Percentiles rank a stretch among this genome's conserved stretches.
phyloP scores from a whole-genome alignment of 2,113 vertebrate genomes.

The Numida meleagris region DNA sequence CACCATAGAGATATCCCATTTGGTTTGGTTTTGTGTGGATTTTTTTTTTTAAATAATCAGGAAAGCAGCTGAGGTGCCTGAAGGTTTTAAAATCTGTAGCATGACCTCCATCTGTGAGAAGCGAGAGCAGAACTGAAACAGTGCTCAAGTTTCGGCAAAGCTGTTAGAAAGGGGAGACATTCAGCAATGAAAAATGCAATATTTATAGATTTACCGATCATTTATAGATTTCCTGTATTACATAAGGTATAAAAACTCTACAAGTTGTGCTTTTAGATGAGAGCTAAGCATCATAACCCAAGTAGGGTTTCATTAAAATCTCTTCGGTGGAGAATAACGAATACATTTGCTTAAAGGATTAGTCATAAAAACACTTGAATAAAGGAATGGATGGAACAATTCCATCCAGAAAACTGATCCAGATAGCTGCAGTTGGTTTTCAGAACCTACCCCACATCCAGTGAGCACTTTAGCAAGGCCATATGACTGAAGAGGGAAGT shows the following conservation, averaged over 20 bases:
- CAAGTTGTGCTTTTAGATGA: not conserved
- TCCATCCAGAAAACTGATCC: not conserved
- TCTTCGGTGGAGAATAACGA: not conserved
- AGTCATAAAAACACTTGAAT: not conserved
- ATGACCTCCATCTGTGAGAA: not conserved
- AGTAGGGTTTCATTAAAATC: not conserved
- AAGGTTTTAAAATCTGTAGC: not conserved
- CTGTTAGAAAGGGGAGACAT: not conserved
- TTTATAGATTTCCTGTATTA: not conserved
- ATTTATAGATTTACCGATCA: not conserved
- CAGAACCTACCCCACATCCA: not conserved
- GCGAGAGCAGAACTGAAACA: not conserved
- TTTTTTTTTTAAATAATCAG: not conserved
- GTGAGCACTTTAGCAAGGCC: not conserved
- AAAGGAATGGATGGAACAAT: not conserved
- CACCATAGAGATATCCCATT: not conserved
- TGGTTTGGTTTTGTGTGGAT: not conserved
- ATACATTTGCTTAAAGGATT: not conserved
- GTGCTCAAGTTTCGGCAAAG: not conserved
- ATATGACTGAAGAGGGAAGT: not conserved
- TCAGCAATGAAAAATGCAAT: not conserved
- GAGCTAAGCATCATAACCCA: not conserved
- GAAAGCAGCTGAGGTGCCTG: not conserved
- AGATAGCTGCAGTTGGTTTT: not conserved
- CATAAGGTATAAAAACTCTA: not conserved